Evolutionary conservation across 1,140 invertebrate genomes (phyloP).

Genomic region (Rhagoletis zephyria): DNA sequence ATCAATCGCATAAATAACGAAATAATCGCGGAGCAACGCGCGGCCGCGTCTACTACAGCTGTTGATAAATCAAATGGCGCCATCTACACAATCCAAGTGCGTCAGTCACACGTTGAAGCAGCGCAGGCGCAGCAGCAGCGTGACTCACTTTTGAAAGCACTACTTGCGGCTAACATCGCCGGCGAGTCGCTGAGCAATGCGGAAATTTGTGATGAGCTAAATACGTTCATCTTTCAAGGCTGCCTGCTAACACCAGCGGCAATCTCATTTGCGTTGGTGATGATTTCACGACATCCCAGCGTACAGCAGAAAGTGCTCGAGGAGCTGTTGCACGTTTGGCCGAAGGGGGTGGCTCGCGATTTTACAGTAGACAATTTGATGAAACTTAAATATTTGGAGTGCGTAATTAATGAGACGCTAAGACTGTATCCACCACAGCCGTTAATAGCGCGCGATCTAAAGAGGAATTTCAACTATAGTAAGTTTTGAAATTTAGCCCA

Average conservation of each 20-base stretch:
- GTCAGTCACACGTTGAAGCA: background rate
- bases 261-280: conserved; percentile 76
- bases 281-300: conserved; percentile 76
- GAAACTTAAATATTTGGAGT: conserved; percentile 74
- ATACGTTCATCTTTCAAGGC: conserved; percentile 86
- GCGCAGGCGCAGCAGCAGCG: background rate
- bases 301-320: conserved; percentile 77
- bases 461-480: conserved; percentile 71
- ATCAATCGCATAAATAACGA: conserved; percentile 73
- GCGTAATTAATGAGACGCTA: conserved; percentile 79
- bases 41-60: background rate
- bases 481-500: background rate
- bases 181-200: conserved; percentile 76
- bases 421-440: conserved; percentile 81
- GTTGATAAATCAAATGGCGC: background rate
- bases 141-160: conserved; percentile 81
- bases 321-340: conserved; percentile 77
- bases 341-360: conserved; percentile 62
- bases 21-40: conserved; percentile 57
- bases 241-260: conserved; percentile 74
- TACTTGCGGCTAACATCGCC: conserved; percentile 78
- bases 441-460: conserved; percentile 76
- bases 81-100: conserved; percentile 39
- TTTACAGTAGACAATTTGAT: conserved; percentile 60
- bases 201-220: conserved; percentile 82